Percentiles rank a stretch among this genome's conserved stretches.
These are phyloP conservation scores for Aphidius gifuensis DNA, from an alignment of 1,140 invertebrate genomes.

Conservation along the genomic window DNA sequence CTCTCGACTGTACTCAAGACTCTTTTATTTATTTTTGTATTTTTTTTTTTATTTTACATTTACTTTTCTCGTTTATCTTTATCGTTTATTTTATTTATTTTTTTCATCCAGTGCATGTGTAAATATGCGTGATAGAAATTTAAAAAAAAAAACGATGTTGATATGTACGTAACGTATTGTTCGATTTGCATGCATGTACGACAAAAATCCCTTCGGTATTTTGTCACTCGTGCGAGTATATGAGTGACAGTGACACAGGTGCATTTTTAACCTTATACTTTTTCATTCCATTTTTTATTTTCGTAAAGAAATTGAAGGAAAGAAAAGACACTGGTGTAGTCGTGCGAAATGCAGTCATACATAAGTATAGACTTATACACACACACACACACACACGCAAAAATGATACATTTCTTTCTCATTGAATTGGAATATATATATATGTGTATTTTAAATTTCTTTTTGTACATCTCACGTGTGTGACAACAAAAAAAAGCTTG, in stretches of 20 bases:
- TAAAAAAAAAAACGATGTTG: conserved; percentile 4
- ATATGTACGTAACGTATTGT: conserved; percentile 3
- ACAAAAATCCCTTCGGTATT: neutral
- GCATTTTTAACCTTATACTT: conserved; percentile 21
- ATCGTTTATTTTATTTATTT: too few species aligned
- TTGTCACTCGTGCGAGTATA: conserved; percentile 5
- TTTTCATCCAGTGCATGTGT: conserved; percentile 1
- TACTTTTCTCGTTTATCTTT: too few species aligned
- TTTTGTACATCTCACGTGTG: too few species aligned
- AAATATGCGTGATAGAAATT: conserved; percentile 11
- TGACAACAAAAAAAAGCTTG: too few species aligned
- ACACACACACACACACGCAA: neutral
- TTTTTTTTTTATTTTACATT: too few species aligned
- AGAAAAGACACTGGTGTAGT: too few species aligned
- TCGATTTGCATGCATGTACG: conserved; percentile 15
- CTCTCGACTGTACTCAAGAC: neutral
- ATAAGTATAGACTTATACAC: neutral
- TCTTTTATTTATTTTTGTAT: neutral
- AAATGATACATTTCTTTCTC: conserved; percentile 7
- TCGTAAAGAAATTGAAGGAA: neutral
- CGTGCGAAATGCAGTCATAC: too few species aligned
- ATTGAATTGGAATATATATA: conserved; percentile 3
- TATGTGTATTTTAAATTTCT: too few species aligned
- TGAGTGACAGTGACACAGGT: conserved; percentile 24
- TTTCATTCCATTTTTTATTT: neutral